A percentile compares a stretch with the other conserved stretches of the same genome.
phyloP scores from a whole-genome alignment of 2,888 invertebrate species.

The Euzetes globulus region DNA sequence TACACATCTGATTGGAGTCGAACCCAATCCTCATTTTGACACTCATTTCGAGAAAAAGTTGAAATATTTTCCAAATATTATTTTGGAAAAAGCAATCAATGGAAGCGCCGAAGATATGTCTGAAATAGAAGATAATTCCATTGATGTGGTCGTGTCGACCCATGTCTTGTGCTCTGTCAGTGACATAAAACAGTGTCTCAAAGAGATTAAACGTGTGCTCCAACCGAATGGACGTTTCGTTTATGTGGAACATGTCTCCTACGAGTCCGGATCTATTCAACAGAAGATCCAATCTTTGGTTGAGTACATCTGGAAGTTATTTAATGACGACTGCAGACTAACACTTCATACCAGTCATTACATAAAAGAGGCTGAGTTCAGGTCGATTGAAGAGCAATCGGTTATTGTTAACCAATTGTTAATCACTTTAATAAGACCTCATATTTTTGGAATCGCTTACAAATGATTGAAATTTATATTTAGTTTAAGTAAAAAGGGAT shows the following conservation, averaged over 20 bases:
- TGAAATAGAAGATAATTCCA: constrained; percentile 42
- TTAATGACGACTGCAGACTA: constrained; percentile 43
- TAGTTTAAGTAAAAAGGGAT: background rate
- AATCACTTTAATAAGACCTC: constrained; percentile 36
- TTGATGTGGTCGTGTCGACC: constrained; percentile 45
- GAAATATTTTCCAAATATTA: constrained; percentile 25
- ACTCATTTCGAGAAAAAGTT: constrained; percentile 38
- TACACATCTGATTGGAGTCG: constrained; percentile 41
- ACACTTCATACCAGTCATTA: constrained; percentile 36
- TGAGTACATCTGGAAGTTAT: constrained; percentile 42
- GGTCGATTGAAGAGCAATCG: constrained; percentile 40
- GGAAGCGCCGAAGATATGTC: constrained; percentile 43
- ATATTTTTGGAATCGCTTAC: constrained; percentile 39
- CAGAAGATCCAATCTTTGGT: constrained; percentile 42
- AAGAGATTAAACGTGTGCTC: constrained; percentile 44
- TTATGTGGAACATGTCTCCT: constrained; percentile 44
- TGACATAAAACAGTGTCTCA: constrained; percentile 41
- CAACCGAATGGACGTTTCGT: constrained; percentile 40
- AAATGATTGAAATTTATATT: constrained; percentile 33
- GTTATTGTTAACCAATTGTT: constrained; percentile 39
- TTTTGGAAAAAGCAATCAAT: constrained; percentile 39
- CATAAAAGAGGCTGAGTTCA: constrained; percentile 42
- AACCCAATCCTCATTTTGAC: constrained; percentile 42
- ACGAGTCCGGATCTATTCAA: constrained; percentile 39
- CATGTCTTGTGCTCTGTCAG: constrained; percentile 44